These are phyloP conservation scores for Drosophila parvula DNA, from an alignment of 1,140 invertebrate genomes.

Conservation along the genomic window DNA sequence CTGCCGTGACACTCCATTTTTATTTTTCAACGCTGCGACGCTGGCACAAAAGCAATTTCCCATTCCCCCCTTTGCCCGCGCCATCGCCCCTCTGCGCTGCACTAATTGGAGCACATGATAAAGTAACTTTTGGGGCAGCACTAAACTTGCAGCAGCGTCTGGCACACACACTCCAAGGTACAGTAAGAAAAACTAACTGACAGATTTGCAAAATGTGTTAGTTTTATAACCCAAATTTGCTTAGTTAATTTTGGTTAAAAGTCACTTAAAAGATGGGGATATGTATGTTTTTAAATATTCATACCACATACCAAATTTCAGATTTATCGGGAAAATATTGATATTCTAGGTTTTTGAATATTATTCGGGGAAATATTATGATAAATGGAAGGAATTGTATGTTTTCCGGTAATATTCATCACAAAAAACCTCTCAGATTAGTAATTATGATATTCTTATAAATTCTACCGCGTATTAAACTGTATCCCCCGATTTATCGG, in stretches of 20 bases:
- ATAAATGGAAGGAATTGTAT: background rate
- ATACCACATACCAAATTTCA: background rate
- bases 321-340: background rate
- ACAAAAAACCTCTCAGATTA: background rate
- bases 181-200: constrained; percentile 21
- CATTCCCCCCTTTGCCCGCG: background rate
- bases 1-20: constrained; percentile 80
- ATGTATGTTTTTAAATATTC: background rate
- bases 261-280: background rate
- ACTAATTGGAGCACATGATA: constrained; percentile 81
- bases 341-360: too few relatives aligned
- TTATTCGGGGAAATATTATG: background rate
- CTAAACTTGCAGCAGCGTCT: constrained; percentile 41
- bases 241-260: background rate
- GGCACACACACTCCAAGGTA: constrained; percentile 32
- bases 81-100: constrained; percentile 10
- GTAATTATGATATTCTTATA: too few relatives aligned
- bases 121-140: constrained; percentile 71
- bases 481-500: too few relatives aligned
- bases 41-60: constrained; percentile 68
- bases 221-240: too few relatives aligned
- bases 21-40: constrained; percentile 62
- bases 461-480: too few relatives aligned
- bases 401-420: background rate
- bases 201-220: background rate